These are phyloP conservation scores for Xylocampa areola DNA, from an alignment of 2,888 invertebrate genomes.

Conservation along the genomic window DNA sequence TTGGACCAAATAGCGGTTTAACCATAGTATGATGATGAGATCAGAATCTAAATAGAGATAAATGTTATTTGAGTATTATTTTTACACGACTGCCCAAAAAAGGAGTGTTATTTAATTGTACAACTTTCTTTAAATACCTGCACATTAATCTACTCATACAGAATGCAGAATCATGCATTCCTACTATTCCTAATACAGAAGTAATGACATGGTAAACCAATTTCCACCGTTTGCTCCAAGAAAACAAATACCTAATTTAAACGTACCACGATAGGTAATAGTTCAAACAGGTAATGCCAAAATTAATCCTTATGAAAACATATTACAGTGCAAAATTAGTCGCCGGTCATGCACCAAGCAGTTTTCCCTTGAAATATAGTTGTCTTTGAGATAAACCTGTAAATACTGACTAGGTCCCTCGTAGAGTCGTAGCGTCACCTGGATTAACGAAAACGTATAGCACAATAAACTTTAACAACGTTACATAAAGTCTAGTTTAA, in stretches of 20 bases:
- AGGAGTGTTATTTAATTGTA: no score
- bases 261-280: not conserved
- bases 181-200: constrained; percentile 23
- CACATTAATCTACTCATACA: no score
- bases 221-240: constrained; percentile 4
- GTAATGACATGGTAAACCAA: constrained; percentile 3
- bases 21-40: no score
- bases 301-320: constrained; percentile 22
- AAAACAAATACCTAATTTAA: constrained; percentile 19
- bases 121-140: no score
- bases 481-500: constrained; percentile 37
- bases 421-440: constrained; percentile 32
- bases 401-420: constrained; percentile 46
- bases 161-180: constrained; percentile 20
- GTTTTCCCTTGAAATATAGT: constrained; percentile 44
- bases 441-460: constrained; percentile 19
- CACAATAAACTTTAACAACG: constrained; percentile 31
- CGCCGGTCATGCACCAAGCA: constrained; percentile 6
- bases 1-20: no score
- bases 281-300: constrained; percentile 7
- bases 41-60: no score
- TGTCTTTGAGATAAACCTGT: constrained; percentile 51
- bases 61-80: no score
- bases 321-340: constrained; percentile 33
- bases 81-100: no score